Evolutionary conservation across 2,888 invertebrate genomes (phyloP).

Genomic region (Scelioninae gen. 1): DNA sequence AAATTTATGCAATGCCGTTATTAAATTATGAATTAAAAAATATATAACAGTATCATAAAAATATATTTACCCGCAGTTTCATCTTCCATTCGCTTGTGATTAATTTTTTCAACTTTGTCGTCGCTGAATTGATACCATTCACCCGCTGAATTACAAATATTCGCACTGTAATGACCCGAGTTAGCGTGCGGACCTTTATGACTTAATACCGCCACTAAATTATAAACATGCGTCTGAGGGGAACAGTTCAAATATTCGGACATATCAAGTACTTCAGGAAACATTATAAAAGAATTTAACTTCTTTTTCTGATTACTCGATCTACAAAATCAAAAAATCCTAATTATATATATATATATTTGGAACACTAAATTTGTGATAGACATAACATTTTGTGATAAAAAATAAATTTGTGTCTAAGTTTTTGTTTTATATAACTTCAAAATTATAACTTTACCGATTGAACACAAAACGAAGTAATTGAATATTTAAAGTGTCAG

Average conservation of each 20-base stretch:
- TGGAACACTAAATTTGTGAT: no score
- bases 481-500: slow-evolving; percentile 87
- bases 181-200: slow-evolving; percentile 88
- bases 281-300: slow-evolving; percentile 86
- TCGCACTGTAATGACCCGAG: slow-evolving; percentile 88
- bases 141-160: slow-evolving; percentile 83
- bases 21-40: no score
- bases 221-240: slow-evolving; percentile 84
- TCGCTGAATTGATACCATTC: slow-evolving; percentile 89
- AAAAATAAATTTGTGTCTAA: no score
- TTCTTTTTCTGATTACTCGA: slow-evolving; percentile 87
- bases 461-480: slow-evolving; percentile 87
- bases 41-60: no score
- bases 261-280: slow-evolving; percentile 87
- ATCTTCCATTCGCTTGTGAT: slow-evolving; percentile 83
- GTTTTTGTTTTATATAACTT: neutral
- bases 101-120: slow-evolving; percentile 85
- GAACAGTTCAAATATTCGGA: slow-evolving; percentile 83
- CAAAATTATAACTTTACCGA: slow-evolving; percentile 81
- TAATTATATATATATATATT: no score
- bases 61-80: slow-evolving; percentile 79
- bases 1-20: no score
- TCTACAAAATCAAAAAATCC: slow-evolving; percentile 77
- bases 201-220: slow-evolving; percentile 87
- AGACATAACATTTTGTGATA: no score